Evolutionary conservation across 2,888 invertebrate species (phyloP).

Genomic region (Chydorus sphaericus): DNA sequence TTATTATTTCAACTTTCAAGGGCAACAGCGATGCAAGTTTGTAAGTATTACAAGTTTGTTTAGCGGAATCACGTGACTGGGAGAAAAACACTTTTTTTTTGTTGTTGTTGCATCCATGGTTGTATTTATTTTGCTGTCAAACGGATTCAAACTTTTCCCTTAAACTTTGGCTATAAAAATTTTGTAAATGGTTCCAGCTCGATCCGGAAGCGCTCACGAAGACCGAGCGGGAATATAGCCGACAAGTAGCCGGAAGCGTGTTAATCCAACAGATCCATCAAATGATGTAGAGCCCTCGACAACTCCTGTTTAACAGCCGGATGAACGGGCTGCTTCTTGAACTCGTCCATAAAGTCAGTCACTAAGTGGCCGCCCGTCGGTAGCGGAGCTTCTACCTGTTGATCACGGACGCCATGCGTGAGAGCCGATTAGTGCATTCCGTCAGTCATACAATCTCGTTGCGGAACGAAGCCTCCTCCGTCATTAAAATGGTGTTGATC

Average conservation of each 20-base stretch:
- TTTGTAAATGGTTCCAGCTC: constrained; percentile 33
- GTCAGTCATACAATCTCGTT: too few species aligned
- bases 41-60: too few species aligned
- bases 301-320: constrained; percentile 35
- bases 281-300: constrained; percentile 32
- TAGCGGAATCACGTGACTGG: too few species aligned
- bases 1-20: too few species aligned
- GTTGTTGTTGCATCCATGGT: too few species aligned
- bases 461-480: too few species aligned
- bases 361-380: constrained; percentile 32
- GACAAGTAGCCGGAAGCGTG: constrained; percentile 33
- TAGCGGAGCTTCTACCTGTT: constrained; percentile 11
- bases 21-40: too few species aligned
- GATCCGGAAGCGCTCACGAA: constrained; percentile 35
- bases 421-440: constrained; percentile 8
- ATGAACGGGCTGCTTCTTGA: constrained; percentile 32
- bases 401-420: constrained; percentile 10
- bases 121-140: too few species aligned
- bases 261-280: constrained; percentile 33
- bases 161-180: constrained; percentile 35
- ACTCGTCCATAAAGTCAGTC: constrained; percentile 33
- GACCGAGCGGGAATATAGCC: constrained; percentile 31
- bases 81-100: too few species aligned
- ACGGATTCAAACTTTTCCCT: constrained; percentile 35
- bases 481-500: too few species aligned